A percentile compares a stretch with the other conserved stretches of the same genome.
These are phyloP conservation scores for Coluber constrictor DNA, from an alignment of 2,797 vertebrate genomes.

Conservation along the genomic window DNA sequence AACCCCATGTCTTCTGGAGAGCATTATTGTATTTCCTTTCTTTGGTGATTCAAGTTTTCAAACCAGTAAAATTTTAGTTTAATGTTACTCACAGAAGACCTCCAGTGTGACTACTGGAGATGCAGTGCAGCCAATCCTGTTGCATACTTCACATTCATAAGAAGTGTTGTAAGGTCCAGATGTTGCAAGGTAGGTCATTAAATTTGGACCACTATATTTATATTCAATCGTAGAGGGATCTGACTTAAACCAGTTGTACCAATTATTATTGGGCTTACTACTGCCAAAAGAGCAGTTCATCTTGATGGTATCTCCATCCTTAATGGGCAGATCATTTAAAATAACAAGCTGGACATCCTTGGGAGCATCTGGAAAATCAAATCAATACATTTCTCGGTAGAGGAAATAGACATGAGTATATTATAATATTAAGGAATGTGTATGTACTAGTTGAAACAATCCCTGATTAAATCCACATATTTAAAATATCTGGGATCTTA, in stretches of 20 bases:
- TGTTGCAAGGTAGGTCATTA: not conserved
- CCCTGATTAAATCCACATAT: not conserved
- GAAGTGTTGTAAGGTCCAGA: not conserved
- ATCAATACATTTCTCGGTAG: not conserved
- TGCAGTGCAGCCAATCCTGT: not conserved
- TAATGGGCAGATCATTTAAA: not conserved
- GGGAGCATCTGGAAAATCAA: slow-evolving; percentile 1
- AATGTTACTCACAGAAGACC: slow-evolving; percentile 2
- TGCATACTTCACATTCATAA: not conserved
- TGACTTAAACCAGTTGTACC: not conserved
- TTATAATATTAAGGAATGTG: not conserved
- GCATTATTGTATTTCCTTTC: not conserved
- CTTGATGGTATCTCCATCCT: not conserved
- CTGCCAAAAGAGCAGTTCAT: not conserved
- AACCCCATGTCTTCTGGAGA: too few species aligned
- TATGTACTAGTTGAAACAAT: not conserved
- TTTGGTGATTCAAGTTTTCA: not conserved
- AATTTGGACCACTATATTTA: not conserved
- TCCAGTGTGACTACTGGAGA: not conserved
- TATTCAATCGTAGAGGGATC: not conserved
- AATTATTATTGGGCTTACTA: not conserved
- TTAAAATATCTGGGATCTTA: not conserved
- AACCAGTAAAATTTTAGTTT: not conserved
- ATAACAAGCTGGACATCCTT: not conserved
- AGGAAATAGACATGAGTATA: not conserved